These are phyloP conservation scores for Hippocampus zosterae DNA, from an alignment of 2,113 vertebrate genomes.

Conservation along the genomic window DNA sequence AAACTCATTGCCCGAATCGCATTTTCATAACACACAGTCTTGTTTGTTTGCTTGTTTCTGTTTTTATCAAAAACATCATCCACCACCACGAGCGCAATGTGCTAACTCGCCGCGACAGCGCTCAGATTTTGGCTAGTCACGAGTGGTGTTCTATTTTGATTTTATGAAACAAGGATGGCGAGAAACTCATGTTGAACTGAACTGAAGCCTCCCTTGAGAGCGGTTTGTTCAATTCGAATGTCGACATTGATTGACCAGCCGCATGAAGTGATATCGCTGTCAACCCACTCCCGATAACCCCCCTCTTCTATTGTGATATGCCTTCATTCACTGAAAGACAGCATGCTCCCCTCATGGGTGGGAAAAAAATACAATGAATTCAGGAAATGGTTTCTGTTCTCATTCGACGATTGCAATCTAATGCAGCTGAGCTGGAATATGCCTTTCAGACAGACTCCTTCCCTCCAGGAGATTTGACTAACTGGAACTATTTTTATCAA, in stretches of 20 bases:
- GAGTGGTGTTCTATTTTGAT: slow-evolving; percentile 21
- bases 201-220: slow-evolving; percentile 22
- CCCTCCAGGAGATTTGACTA: slow-evolving; percentile 9
- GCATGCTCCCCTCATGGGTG: neutral
- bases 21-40: no score
- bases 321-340: slow-evolving; percentile 2
- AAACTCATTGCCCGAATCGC: no score
- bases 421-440: slow-evolving; percentile 13
- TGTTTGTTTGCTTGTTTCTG: neutral
- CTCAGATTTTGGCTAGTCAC: slow-evolving; percentile 2
- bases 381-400: neutral
- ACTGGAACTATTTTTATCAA: slow-evolving; percentile 17
- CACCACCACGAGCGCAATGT: no score
- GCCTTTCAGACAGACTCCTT: slow-evolving; percentile 1
- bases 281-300: slow-evolving; percentile 11
- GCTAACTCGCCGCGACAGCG: neutral
- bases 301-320: slow-evolving; percentile 4
- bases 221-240: slow-evolving; percentile 32
- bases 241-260: slow-evolving; percentile 26
- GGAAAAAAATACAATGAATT: neutral
- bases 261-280: slow-evolving; percentile 20
- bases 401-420: neutral
- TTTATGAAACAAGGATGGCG: slow-evolving; percentile 16
- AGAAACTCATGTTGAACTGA: slow-evolving; percentile 8
- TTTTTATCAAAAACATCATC: neutral